A percentile compares a stretch with the other conserved stretches of the same genome.
Evolutionary conservation across 53 echinoderm and acorn worm species (phyloP).

Genomic region (Mesocentrotus franciscanus): DNA sequence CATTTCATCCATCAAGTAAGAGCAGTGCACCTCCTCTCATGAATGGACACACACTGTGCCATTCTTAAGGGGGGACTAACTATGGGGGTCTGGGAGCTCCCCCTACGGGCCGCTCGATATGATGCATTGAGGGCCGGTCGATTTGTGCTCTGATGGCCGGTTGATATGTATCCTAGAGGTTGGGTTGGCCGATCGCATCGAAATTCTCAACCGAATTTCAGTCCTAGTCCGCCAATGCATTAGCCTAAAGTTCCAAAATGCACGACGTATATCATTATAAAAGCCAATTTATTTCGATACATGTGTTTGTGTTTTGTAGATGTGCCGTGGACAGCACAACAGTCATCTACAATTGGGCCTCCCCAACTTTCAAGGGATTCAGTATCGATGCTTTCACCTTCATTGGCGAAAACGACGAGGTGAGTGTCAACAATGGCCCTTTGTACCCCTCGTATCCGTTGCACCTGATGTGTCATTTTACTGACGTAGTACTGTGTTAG

Average conservation of each 20-base stretch:
- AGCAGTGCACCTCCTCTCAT: neutral
- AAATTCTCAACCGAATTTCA: too few species aligned
- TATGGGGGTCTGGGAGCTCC: too few species aligned
- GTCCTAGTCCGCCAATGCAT: too few species aligned
- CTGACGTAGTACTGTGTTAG: too few species aligned
- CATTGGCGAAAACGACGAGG: slow-evolving; percentile 28
- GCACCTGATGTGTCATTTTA: too few species aligned
- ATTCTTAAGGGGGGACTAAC: neutral
- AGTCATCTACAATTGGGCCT: neutral
- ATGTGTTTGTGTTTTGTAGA: neutral
- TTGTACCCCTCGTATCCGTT: neutral
- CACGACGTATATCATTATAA: neutral
- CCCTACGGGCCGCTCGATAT: too few species aligned
- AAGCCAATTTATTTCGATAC: neutral
- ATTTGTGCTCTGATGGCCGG: too few species aligned
- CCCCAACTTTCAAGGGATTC: slow-evolving; percentile 40
- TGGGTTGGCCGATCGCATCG: too few species aligned
- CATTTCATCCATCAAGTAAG: neutral
- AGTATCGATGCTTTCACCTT: slow-evolving; percentile 30
- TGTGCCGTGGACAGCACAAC: neutral
- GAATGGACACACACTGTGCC: neutral
- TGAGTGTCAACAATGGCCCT: neutral
- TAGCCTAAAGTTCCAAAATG: too few species aligned
- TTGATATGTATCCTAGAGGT: too few species aligned
- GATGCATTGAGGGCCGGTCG: too few species aligned